Evolutionary conservation across 2,113 vertebrate genomes (phyloP).

Genomic region (Etheostoma spectabile): DNA sequence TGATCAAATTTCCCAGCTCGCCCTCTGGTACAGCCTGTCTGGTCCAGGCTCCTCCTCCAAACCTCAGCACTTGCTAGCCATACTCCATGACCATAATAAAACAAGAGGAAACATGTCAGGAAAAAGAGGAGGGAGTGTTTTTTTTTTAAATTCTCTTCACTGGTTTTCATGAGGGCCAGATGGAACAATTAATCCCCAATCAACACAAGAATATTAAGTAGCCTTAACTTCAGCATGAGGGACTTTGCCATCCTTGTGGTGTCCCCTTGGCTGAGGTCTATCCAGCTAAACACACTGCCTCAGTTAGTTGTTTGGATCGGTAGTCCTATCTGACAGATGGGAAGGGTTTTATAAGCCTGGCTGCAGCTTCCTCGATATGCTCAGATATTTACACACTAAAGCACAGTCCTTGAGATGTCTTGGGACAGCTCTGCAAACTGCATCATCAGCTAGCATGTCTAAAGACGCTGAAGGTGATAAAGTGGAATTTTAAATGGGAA

Average conservation of each 20-base stretch:
- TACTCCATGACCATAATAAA: conserved; percentile 61
- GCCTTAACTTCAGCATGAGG: conserved; percentile 68
- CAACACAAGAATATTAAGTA: conserved; percentile 87
- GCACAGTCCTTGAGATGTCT: conserved; percentile 17
- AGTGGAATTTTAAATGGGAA: background rate
- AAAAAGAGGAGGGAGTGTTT: conserved; percentile 65
- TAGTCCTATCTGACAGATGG: conserved; percentile 70
- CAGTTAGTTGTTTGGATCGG: conserved; percentile 35
- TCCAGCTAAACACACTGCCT: conserved; percentile 48
- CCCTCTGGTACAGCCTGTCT: conserved; percentile 71
- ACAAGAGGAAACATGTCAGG: conserved; percentile 72
- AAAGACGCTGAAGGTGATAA: conserved; percentile 16
- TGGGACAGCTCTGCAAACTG: conserved; percentile 22
- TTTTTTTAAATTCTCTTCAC: conserved; percentile 56
- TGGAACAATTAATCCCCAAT: conserved; percentile 90
- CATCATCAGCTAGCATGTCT: background rate
- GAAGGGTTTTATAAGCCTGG: conserved; percentile 33
- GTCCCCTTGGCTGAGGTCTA: conserved; percentile 53
- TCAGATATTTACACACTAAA: conserved; percentile 20
- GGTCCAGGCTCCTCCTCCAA: conserved; percentile 49
- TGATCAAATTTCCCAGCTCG: conserved; percentile 77
- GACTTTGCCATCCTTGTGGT: conserved; percentile 34
- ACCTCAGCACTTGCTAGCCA: conserved; percentile 42
- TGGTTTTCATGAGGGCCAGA: conserved; percentile 85
- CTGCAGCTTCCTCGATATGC: conserved; percentile 40